A percentile compares a stretch with the other conserved stretches of the same genome.
Conservation (phyloP, 2,113 vertebrate genomes). For the Myodes glareolus region DNA sequence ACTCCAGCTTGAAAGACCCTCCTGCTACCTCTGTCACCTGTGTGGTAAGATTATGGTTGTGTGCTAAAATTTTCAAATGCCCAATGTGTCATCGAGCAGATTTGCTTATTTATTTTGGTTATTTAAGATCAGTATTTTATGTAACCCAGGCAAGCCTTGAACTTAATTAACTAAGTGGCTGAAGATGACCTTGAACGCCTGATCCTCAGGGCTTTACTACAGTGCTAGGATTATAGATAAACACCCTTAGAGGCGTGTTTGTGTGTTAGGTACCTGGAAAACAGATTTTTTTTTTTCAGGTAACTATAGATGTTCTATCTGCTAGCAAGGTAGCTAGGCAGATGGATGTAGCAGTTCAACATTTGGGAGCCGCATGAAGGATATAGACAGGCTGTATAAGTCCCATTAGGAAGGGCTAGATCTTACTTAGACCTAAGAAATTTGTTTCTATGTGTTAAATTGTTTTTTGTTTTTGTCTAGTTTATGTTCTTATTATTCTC, state of each 20-base stretch:
- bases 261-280: background rate
- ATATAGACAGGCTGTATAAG: background rate
- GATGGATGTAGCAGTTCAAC: constrained; percentile 26
- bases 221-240: background rate
- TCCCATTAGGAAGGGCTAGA: background rate
- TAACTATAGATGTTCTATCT: constrained; percentile 1
- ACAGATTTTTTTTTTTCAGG: background rate
- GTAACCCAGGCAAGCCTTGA: background rate
- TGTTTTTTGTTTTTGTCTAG: background rate
- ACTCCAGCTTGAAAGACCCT: background rate
- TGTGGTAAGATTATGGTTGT: background rate
- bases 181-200: background rate
- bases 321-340: constrained; percentile 8
- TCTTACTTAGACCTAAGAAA: background rate
- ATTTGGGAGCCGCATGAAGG: background rate
- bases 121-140: background rate
- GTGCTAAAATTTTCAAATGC: constrained; percentile 33
- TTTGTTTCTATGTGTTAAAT: constrained; percentile 40
- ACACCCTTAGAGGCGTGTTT: background rate
- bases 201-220: background rate
- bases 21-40: background rate
- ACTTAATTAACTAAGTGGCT: background rate
- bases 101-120: background rate
- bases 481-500: constrained; percentile 10
- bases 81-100: background rate